Evolutionary conservation across 64 coral and sea anemone species (phyloP).

Genomic region (Montipora foliosa): DNA sequence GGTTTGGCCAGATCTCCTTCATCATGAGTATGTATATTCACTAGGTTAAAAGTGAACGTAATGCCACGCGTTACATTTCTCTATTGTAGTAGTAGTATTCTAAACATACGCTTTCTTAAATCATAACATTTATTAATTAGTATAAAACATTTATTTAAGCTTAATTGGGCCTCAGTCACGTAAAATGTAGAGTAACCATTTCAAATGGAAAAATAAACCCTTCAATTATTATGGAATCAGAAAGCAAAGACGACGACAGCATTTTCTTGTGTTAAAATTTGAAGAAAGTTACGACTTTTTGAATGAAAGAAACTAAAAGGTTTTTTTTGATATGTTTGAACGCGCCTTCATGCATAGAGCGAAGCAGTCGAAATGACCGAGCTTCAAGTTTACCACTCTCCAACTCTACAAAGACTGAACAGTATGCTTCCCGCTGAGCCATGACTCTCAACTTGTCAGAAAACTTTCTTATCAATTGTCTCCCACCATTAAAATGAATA

Average conservation of each 20-base stretch:
- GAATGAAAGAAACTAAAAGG: neutral
- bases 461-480: neutral
- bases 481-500: neutral
- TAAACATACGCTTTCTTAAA: neutral
- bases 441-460: neutral
- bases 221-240: neutral
- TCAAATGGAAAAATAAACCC: neutral
- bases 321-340: neutral
- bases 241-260: neutral
- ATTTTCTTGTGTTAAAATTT: neutral
- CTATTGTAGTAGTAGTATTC: neutral
- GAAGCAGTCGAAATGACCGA: neutral
- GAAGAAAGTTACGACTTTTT: neutral
- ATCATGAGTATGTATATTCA: too few relatives aligned
- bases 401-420: neutral
- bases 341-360: neutral
- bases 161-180: constrained; percentile 2
- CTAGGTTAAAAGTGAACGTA: too few relatives aligned
- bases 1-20: too few relatives aligned
- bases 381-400: neutral
- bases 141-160: neutral
- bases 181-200: neutral
- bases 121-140: neutral
- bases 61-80: neutral
- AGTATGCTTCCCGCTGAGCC: neutral